phyloP scores from a whole-genome alignment of 2,113 vertebrate genomes.

The Myotis brandtii region DNA sequence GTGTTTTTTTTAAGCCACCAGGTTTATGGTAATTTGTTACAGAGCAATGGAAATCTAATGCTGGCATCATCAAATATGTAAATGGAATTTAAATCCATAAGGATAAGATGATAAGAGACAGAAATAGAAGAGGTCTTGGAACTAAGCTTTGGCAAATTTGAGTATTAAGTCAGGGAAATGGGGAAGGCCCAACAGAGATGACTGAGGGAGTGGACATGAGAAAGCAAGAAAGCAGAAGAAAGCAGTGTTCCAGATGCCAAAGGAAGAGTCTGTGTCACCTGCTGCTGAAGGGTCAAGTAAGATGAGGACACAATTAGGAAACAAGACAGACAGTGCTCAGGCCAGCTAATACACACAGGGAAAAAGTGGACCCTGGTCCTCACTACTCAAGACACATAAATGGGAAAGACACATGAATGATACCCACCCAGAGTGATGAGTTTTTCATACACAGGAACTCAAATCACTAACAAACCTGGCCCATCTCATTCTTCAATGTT shows the following conservation, averaged over 20 bases:
- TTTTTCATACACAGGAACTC: background rate
- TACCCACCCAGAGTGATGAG: background rate
- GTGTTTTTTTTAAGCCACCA: background rate
- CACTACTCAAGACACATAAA: background rate
- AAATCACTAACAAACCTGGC: background rate
- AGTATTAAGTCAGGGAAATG: background rate
- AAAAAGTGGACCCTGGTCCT: background rate
- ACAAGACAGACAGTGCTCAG: background rate
- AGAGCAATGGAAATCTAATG: slow-evolving; percentile 2
- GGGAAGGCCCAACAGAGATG: background rate
- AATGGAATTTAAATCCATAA: slow-evolving; percentile 7
- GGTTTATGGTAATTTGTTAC: background rate
- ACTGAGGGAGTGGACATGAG: background rate
- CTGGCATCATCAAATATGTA: background rate
- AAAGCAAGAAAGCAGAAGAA: background rate
- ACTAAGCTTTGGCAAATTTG: background rate
- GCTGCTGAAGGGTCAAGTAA: background rate
- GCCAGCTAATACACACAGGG: background rate
- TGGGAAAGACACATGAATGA: background rate
- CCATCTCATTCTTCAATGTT: background rate
- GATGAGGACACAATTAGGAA: background rate
- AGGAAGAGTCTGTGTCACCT: background rate
- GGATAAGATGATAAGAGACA: background rate
- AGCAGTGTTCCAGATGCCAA: background rate
- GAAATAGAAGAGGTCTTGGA: background rate